These are phyloP conservation scores for Pocillopora meandrina DNA, from an alignment of 92 coral and sea anemone genomes.

Conservation along the genomic window DNA sequence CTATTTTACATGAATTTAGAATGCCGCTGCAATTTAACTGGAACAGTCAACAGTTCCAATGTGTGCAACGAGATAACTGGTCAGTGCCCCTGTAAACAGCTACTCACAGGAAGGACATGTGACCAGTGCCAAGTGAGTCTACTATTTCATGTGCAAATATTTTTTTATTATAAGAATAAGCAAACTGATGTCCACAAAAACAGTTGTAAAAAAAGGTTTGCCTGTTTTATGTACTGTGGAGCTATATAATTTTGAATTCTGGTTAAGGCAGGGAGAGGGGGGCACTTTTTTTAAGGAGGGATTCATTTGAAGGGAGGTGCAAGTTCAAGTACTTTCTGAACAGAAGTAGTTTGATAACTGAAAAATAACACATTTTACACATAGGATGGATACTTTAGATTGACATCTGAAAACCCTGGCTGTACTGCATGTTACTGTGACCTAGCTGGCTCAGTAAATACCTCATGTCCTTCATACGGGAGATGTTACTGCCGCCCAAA, in stretches of 20 bases:
- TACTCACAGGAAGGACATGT: constrained; percentile 71
- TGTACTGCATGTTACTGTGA: constrained; percentile 84
- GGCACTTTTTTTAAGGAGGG: no score
- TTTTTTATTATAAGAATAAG: no score
- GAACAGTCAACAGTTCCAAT: constrained; percentile 75
- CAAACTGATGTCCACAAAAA: no score
- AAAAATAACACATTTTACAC: neutral
- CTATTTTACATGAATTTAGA: no score
- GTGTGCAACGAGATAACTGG: constrained; percentile 77
- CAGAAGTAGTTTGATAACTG: neutral
- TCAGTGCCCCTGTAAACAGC: constrained; percentile 82
- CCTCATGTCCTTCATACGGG: constrained; percentile 73
- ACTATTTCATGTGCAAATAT: no score
- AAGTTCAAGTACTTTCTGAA: neutral
- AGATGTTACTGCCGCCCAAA: constrained; percentile 79
- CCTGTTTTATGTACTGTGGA: no score
- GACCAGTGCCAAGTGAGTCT: constrained; percentile 72
- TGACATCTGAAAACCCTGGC: constrained; percentile 67
- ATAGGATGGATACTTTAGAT: constrained; percentile 86
- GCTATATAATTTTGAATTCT: no score
- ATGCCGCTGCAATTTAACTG: constrained; percentile 57
- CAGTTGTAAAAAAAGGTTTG: no score
- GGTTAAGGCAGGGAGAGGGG: no score
- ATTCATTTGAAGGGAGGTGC: neutral
- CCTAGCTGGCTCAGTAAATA: constrained; percentile 75